Base-by-base conservation (phyloP, 2,888 invertebrate species). In the Lomographa bimaculata region DNA sequence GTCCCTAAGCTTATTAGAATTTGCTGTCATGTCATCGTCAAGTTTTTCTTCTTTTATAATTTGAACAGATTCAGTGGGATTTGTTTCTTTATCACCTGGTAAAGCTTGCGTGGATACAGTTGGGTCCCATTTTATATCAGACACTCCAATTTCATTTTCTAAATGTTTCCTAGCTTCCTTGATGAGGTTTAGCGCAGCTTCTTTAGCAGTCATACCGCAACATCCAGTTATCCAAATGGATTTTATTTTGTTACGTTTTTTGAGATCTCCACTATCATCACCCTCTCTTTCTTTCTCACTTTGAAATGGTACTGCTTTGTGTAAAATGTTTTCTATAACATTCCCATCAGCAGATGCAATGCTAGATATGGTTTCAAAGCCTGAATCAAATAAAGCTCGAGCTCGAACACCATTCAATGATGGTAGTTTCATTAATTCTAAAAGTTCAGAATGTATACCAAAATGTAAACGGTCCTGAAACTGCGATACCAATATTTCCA, bases 381-480 rank as follows among this genome's bases (percentile, higher is more conserved):
- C 97, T 10, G 92, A 92, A 77, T 96, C 93, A 70, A 92, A 97
- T 3, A 99, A 84, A 18, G 94, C 92, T 60, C 98, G 90, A 1
- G 98, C 98, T 53, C 96, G 91, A 56, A 93, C 91, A 0, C 95
- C 96, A 73, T 96, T 97, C 33, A 99, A 79, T 51, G 94, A 91
- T 0, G 96, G 92, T 23, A 99, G 81, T 54, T 95, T 92, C 91
- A 98, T 95, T 35, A 99, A 89, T 71, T 99, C 98, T 48, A 98
- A 91, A 20, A 99, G 89, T 72, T 99, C 98, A 9, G 95, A 92
- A 66, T 96, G 95, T 25, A 99, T 94, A 5, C 98, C 99, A 77
- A 99, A 98, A 64, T 96, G 96, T 21, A 99, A 90, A 7, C 99
- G 93, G 62, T 95, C 94, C 85, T 98, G 97, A 78, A 99, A 98